A percentile compares a stretch with the other conserved stretches of the same genome.
These are phyloP conservation scores for Fundulus diaphanus DNA, from an alignment of 2,797 vertebrate genomes.

Conservation along the genomic window DNA sequence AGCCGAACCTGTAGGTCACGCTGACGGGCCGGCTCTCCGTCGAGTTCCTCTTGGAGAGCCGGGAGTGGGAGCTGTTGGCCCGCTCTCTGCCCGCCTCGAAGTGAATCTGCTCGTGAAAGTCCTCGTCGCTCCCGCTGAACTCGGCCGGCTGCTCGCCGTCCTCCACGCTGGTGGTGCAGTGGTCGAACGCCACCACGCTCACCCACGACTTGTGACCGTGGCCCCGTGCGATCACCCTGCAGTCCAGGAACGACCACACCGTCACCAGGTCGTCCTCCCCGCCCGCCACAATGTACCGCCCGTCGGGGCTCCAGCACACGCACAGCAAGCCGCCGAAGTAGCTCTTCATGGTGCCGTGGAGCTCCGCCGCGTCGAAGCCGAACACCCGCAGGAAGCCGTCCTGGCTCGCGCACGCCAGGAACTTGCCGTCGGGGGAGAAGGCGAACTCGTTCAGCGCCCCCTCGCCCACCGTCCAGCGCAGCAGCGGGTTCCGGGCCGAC, in stretches of 20 bases:
- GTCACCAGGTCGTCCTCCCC: conserved; percentile 97
- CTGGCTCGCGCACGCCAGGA: conserved; percentile 94
- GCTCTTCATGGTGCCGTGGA: conserved; percentile 98
- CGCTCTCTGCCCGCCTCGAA: conserved; percentile 82
- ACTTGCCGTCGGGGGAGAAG: conserved; percentile 96
- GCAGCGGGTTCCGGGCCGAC: conserved; percentile 92
- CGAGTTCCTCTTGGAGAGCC: conserved; percentile 96
- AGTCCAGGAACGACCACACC: conserved; percentile 94
- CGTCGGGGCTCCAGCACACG: conserved; percentile 97
- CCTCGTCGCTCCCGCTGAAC: conserved; percentile 95
- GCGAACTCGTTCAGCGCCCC: conserved; percentile 96
- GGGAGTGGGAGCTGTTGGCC: conserved; percentile 92
- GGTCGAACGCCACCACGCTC: conserved; percentile 95
- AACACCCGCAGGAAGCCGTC: conserved; percentile 97
- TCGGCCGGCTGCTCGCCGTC: conserved; percentile 89
- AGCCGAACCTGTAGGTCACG: conserved; percentile 93
- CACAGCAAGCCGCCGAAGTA: conserved; percentile 96
- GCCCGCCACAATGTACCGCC: conserved; percentile 95
- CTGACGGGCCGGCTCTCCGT: conserved; percentile 94
- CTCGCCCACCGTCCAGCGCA: conserved; percentile 96
- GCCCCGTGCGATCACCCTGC: conserved; percentile 91
- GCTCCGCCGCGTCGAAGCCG: conserved; percentile 92
- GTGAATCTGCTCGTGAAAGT: conserved; percentile 92
- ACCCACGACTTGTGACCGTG: conserved; percentile 98
- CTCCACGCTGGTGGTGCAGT: conserved; percentile 94